Evolutionary conservation across 2,888 invertebrate species (phyloP).

Genomic region (Cerastis rubricosa): DNA sequence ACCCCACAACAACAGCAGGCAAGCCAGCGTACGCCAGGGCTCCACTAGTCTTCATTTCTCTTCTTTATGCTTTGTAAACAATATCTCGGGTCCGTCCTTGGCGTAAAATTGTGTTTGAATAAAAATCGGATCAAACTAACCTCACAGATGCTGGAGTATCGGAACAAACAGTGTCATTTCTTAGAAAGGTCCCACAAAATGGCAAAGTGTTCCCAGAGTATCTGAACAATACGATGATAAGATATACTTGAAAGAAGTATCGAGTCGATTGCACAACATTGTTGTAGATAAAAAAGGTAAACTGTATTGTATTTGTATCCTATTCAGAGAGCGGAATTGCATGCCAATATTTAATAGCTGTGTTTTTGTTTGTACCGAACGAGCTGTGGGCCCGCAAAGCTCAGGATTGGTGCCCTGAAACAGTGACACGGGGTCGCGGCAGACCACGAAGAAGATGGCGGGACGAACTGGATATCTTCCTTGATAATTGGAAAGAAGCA

Average conservation of each 20-base stretch:
- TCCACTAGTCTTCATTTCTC: constrained; percentile 76
- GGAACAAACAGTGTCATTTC: constrained; percentile 32
- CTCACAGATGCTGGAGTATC: constrained; percentile 45
- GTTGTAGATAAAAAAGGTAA: constrained; percentile 43
- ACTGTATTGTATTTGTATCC: constrained; percentile 23
- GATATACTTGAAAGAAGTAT: constrained; percentile 24
- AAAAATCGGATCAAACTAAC: constrained; percentile 70
- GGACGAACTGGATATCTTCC: too few relatives aligned
- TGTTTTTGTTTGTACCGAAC: too few relatives aligned
- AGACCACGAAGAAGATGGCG: too few relatives aligned
- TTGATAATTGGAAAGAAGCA: too few relatives aligned
- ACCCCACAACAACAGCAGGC: constrained; percentile 68
- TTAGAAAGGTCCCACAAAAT: constrained; percentile 23
- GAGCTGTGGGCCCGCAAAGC: too few relatives aligned
- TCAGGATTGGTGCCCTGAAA: too few relatives aligned
- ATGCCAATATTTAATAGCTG: constrained; percentile 20
- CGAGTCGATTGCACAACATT: constrained; percentile 33
- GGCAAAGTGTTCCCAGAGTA: constrained; percentile 29
- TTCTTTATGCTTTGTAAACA: constrained; percentile 81
- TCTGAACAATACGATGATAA: constrained; percentile 44
- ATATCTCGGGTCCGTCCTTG: constrained; percentile 64
- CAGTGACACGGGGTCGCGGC: too few relatives aligned
- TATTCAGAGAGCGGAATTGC: constrained; percentile 14
- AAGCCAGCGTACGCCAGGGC: constrained; percentile 72
- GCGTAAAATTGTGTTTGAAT: constrained; percentile 70